Base-by-base conservation (phyloP, 2,113 vertebrate genomes). In the Antennarius striatus region DNA sequence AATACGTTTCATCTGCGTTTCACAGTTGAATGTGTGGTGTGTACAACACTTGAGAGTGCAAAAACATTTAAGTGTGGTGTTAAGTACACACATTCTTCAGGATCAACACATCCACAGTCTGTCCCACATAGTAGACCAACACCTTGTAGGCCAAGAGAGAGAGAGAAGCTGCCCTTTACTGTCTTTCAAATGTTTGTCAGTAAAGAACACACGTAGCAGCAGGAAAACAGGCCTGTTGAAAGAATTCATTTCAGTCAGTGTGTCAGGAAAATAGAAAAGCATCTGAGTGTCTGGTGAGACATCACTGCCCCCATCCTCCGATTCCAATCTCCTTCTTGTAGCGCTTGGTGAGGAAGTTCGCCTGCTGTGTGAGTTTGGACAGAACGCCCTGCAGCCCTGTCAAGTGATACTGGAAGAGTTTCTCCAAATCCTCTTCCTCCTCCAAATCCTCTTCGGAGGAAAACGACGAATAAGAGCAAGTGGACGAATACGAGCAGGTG, bases 311-410 rank as follows among this genome's bases (percentile, higher is more conserved):
- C 94, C 95, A 98, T 67, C 92, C 95, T 75, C 93, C 91, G 73
- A 97, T 95, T 55, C 96, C 96, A 15, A 98, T 93, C 90, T 98
- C 96, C 90, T 98, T 90, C 77, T 98, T 98, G 92, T 99, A 98
- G 89, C 97, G 92, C 88, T 95, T 95, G 76, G 97, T 98, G 66
- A 99, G 94, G 16, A 91, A 91, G 89, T 96, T 93, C 82, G 97
- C 97, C 89, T 98, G 96, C 70, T 89, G 89, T 1, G 97, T 99
- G 42, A 99, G 95, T 84, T 98, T 97, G 85, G 93, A 93, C 57
- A 98, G 94, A 10, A 98, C 97, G 0, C 92, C 94, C 77, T 98
- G 96, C 52, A 99, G 93, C 71, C 97, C 97, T 50, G 91, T 95
- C 50, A 99, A 93, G 69, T 99, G 97, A 81, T 90, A 98, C 77